These are phyloP conservation scores for Microplitis manilae DNA, from an alignment of 2,888 invertebrate species.

Conservation along the genomic window DNA sequence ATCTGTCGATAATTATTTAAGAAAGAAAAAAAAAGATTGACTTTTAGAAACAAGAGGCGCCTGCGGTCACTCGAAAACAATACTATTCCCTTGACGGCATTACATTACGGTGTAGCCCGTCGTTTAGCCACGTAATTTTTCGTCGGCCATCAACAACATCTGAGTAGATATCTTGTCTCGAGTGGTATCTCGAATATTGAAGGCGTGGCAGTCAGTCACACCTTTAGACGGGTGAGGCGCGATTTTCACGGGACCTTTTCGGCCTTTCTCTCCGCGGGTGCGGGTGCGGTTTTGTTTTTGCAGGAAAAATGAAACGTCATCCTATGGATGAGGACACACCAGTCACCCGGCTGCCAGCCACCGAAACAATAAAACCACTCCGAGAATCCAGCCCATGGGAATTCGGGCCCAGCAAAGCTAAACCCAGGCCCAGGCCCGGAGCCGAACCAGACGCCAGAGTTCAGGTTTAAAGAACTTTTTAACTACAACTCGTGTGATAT, in stretches of 20 bases:
- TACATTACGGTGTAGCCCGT: slow-evolving; percentile 39
- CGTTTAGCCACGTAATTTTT: slow-evolving; percentile 63
- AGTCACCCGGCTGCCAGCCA: background rate
- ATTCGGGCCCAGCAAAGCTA: background rate
- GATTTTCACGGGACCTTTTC: slow-evolving; percentile 52
- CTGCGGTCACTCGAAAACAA: slow-evolving; percentile 51
- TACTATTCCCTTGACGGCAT: slow-evolving; percentile 44
- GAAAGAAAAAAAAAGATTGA: slow-evolving; percentile 15
- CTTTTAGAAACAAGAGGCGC: slow-evolving; percentile 46
- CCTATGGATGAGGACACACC: slow-evolving; percentile 8
- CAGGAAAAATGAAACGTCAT: slow-evolving; percentile 45
- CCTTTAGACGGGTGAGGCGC: slow-evolving; percentile 56
- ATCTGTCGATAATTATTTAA: background rate
- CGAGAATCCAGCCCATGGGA: background rate
- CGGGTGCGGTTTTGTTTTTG: slow-evolving; percentile 45
- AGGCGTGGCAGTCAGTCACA: slow-evolving; percentile 67
- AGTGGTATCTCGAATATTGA: slow-evolving; percentile 34
- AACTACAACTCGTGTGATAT: background rate
- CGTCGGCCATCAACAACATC: slow-evolving; percentile 44
- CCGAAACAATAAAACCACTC: background rate
- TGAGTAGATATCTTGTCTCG: slow-evolving; percentile 39
- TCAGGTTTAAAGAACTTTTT: background rate
- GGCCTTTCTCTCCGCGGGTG: slow-evolving; percentile 33
- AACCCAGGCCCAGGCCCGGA: background rate
- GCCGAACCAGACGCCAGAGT: background rate